A percentile compares a stretch with the other conserved stretches of the same genome.
Evolutionary conservation across 2,113 vertebrate species (phyloP).

Genomic region (Daubentonia madagascariensis): DNA sequence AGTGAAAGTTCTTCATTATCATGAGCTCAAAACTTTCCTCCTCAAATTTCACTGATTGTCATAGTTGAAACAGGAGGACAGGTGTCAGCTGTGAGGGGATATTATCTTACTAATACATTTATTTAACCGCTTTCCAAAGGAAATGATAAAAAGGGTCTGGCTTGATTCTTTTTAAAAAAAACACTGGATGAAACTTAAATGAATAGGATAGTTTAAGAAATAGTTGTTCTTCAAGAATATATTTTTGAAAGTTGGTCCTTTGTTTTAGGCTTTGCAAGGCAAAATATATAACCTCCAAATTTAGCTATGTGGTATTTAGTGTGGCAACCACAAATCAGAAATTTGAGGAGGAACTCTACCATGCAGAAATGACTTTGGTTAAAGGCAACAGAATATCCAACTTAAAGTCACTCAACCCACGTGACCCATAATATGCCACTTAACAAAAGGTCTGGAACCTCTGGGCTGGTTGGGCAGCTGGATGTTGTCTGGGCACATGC

Average conservation of each 20-base stretch:
- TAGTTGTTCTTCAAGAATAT: background rate
- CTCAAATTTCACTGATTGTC: background rate
- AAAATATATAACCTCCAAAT: background rate
- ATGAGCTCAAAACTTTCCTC: background rate
- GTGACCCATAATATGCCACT: background rate
- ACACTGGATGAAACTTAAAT: background rate
- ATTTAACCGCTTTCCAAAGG: constrained; percentile 24
- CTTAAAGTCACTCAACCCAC: background rate
- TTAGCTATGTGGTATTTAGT: background rate
- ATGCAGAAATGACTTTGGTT: background rate
- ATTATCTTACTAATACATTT: background rate
- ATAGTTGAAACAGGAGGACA: constrained; percentile 28
- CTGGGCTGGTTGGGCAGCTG: background rate
- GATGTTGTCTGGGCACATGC: background rate
- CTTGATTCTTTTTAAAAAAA: background rate
- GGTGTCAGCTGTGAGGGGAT: constrained; percentile 28
- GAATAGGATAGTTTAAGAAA: constrained; percentile 8
- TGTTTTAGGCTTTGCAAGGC: background rate
- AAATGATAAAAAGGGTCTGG: background rate
- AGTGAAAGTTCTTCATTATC: background rate
- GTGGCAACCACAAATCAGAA: background rate
- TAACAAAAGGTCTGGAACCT: background rate
- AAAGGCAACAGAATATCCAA: background rate
- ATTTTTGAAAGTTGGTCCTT: background rate
- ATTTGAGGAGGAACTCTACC: background rate